These are phyloP conservation scores for Daubentonia madagascariensis DNA, from an alignment of 2,113 vertebrate genomes.

Conservation along the genomic window DNA sequence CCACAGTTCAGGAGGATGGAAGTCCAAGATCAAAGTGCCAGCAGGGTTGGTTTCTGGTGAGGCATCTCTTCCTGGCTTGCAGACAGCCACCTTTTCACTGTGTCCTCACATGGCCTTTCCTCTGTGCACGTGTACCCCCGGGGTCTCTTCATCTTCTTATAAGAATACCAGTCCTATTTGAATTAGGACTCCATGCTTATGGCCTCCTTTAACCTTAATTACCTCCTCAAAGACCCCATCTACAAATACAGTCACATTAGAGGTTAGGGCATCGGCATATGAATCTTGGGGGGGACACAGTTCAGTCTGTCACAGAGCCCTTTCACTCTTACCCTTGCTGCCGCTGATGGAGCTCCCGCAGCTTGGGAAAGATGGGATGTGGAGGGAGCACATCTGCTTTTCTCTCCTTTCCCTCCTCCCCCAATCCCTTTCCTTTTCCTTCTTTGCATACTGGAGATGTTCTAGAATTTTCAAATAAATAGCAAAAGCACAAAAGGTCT, in stretches of 20 bases:
- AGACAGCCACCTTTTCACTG: fast-evolving
- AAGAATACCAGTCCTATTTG: not conserved
- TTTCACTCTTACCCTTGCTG: not conserved
- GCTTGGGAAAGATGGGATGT: not conserved
- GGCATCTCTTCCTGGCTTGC: not conserved
- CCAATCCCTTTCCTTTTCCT: not conserved
- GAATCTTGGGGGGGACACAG: not conserved
- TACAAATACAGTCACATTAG: not conserved
- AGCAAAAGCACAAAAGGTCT: not conserved
- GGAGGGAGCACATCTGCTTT: not conserved
- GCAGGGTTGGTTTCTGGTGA: not conserved
- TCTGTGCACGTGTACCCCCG: not conserved
- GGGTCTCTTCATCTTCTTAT: not conserved
- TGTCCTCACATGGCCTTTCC: not conserved
- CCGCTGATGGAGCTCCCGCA: not conserved
- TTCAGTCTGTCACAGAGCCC: too few species aligned
- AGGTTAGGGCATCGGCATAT: not conserved
- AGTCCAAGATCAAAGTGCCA: not conserved
- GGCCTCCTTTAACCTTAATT: not conserved
- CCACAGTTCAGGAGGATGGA: not conserved
- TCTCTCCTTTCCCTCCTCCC: not conserved
- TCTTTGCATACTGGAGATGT: not conserved
- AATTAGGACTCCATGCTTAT: not conserved
- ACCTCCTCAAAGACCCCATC: not conserved
- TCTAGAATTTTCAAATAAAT: not conserved